A percentile compares a stretch with the other conserved stretches of the same genome.
Evolutionary conservation across 2,797 vertebrate species (phyloP).

Genomic region (Triplophysa yarkandensis): DNA sequence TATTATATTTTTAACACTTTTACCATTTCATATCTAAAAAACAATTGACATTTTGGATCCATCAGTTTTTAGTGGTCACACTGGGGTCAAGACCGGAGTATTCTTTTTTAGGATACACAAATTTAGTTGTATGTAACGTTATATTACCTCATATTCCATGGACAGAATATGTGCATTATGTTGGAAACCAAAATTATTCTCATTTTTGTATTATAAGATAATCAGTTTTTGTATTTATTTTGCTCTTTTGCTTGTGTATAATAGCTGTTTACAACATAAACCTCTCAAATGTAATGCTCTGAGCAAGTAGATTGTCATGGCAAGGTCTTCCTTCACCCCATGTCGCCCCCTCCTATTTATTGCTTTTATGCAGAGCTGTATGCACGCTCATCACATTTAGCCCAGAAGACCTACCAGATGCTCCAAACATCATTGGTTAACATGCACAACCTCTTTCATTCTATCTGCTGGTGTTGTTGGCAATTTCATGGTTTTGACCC

Average conservation of each 20-base stretch:
- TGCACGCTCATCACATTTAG: neutral
- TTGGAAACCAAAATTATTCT: no score
- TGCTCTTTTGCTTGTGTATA: neutral
- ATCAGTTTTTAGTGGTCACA: no score
- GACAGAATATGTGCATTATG: no score
- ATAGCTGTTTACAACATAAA: neutral
- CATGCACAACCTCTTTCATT: conserved; percentile 9
- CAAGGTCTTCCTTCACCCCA: neutral
- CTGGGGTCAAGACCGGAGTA: no score
- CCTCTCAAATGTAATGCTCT: neutral
- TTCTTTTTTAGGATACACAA: no score
- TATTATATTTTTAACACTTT: no score
- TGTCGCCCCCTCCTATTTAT: neutral
- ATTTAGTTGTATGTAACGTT: no score
- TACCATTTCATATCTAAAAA: no score
- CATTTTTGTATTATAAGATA: no score
- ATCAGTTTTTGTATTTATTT: no score
- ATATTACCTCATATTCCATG: no score
- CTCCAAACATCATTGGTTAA: conserved; percentile 18
- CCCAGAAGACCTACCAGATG: neutral
- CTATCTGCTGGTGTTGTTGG: conserved; percentile 14
- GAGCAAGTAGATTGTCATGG: neutral
- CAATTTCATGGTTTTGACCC: conserved; percentile 41
- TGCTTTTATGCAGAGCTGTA: neutral
- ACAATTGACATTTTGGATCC: no score